Evolutionary conservation across 2,888 invertebrate species (phyloP).

Genomic region (Ophonus ardosiacus): DNA sequence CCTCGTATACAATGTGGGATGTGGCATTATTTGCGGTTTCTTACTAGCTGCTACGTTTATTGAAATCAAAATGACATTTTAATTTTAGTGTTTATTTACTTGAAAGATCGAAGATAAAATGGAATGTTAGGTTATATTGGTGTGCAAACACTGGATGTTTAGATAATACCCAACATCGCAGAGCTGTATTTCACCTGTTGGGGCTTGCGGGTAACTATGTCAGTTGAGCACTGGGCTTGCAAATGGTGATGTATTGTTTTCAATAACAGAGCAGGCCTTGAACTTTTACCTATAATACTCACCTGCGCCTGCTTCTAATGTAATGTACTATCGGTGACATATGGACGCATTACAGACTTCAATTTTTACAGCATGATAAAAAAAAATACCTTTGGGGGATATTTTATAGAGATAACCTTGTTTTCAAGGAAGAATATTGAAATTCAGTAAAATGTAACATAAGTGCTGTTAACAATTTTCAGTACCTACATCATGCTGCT

Average conservation of each 20-base stretch:
- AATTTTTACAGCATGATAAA: background rate
- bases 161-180: background rate
- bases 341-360: conserved; percentile 28
- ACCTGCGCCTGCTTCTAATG: conserved; percentile 43
- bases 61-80: conserved; percentile 46
- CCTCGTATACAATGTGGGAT: background rate
- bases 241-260: conserved; percentile 51
- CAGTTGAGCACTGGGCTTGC: conserved; percentile 3
- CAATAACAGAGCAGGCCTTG: conserved; percentile 43
- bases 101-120: background rate
- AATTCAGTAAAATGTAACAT: too few relatives aligned
- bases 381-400: too few relatives aligned
- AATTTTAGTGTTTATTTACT: background rate
- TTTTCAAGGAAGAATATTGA: too few relatives aligned
- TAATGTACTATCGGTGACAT: conserved; percentile 32
- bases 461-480: too few relatives aligned
- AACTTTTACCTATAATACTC: conserved; percentile 50
- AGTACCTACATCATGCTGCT: too few relatives aligned
- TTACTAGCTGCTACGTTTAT: conserved; percentile 1
- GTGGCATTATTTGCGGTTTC: conserved; percentile 20
- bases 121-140: background rate
- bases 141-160: background rate
- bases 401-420: too few relatives aligned
- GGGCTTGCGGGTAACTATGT: background rate
- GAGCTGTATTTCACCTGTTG: conserved; percentile 22